Percentiles rank a stretch among this genome's conserved stretches.
These are phyloP conservation scores for Pelecanoides urinatrix DNA, from an alignment of 2,113 vertebrate species.

Conservation along the genomic window DNA sequence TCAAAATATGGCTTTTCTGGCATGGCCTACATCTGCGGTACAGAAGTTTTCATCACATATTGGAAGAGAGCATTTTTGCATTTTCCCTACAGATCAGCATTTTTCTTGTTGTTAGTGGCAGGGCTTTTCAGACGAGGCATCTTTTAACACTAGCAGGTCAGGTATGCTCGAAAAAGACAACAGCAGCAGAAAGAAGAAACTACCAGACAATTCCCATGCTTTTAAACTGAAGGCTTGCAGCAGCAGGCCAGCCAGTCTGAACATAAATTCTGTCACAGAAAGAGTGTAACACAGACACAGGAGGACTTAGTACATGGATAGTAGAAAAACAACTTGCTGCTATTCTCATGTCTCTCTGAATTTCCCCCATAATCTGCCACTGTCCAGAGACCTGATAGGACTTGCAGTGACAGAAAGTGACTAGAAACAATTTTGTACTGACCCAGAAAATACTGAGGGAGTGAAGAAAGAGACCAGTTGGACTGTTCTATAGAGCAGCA, in stretches of 20 bases:
- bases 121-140: neutral
- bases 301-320: neutral
- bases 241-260: neutral
- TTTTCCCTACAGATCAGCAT: neutral
- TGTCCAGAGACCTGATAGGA: neutral
- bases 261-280: neutral
- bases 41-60: neutral
- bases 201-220: neutral
- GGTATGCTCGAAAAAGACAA: neutral
- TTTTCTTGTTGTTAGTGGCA: neutral
- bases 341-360: neutral
- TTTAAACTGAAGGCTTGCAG: neutral
- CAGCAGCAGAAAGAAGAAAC: neutral
- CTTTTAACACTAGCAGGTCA: neutral
- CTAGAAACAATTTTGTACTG: neutral
- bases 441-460: neutral
- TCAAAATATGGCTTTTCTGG: neutral
- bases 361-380: neutral
- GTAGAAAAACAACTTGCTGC: neutral
- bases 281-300: neutral
- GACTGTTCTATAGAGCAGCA: neutral
- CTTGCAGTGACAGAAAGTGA: neutral
- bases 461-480: neutral
- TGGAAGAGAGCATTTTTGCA: neutral
- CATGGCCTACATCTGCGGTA: neutral